A percentile compares a stretch with the other conserved stretches of the same genome.
phyloP scores from a whole-genome alignment of 2,888 invertebrate genomes.

The Elgonia sp. region DNA sequence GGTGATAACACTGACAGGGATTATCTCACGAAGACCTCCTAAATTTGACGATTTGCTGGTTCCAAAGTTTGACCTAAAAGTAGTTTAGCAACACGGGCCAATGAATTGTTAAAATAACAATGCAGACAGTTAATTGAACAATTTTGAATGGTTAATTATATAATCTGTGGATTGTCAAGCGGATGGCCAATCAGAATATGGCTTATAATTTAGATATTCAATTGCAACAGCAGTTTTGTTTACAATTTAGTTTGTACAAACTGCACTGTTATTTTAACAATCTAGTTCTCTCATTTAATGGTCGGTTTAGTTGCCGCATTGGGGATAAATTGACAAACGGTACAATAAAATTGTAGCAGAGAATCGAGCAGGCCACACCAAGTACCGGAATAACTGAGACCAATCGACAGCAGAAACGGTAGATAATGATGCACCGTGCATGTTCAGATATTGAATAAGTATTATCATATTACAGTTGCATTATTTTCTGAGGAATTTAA shows the following conservation, averaged over 20 bases:
- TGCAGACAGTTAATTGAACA: no score
- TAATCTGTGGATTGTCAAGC: no score
- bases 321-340: slow-evolving; percentile 49
- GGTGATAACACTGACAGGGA: slow-evolving; percentile 22
- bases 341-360: slow-evolving; percentile 58
- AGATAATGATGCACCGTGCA: slow-evolving; percentile 66
- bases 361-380: slow-evolving; percentile 47
- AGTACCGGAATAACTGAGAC: slow-evolving; percentile 68
- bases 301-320: slow-evolving; percentile 10
- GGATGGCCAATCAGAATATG: no score
- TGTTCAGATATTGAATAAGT: slow-evolving; percentile 73
- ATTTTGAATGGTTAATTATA: no score
- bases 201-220: no score
- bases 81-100: background rate
- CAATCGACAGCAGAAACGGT: slow-evolving; percentile 65
- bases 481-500: slow-evolving; percentile 4
- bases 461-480: slow-evolving; percentile 75
- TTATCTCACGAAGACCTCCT: slow-evolving; percentile 14
- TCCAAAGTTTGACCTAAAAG: background rate
- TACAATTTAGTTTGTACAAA: no score
- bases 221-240: no score
- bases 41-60: slow-evolving; percentile 1
- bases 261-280: no score
- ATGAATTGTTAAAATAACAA: no score
- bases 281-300: background rate